phyloP scores from a whole-genome alignment of 2,113 vertebrate species.

The Smithornis capensis region DNA sequence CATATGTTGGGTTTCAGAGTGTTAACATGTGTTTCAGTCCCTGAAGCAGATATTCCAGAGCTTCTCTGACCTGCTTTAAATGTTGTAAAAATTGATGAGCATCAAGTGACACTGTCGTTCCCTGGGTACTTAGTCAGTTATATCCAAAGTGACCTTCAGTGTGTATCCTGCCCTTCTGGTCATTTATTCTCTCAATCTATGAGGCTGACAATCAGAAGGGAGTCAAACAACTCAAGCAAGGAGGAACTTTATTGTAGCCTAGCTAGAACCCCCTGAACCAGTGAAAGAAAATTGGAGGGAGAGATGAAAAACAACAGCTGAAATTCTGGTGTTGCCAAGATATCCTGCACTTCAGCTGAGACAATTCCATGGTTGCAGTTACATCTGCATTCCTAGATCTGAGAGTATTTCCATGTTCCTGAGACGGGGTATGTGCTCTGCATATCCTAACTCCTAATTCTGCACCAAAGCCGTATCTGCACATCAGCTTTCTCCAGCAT shows the following conservation, averaged over 20 bases:
- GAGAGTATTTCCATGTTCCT: not conserved
- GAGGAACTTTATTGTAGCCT: not conserved
- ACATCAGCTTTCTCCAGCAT: not conserved
- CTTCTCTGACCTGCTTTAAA: not conserved
- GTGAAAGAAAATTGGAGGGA: not conserved
- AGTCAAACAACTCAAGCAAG: not conserved
- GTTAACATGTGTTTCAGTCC: not conserved
- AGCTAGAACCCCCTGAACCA: not conserved
- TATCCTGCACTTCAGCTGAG: not conserved
- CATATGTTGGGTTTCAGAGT: not conserved
- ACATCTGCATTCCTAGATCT: not conserved
- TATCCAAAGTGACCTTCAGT: not conserved
- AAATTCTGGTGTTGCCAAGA: not conserved
- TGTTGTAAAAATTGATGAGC: not conserved
- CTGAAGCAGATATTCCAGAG: not conserved
- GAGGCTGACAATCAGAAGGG: not conserved
- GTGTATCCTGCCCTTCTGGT: not conserved
- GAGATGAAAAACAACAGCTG: not conserved
- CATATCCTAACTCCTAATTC: not conserved
- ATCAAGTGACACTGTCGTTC: not conserved
- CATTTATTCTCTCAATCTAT: not conserved
- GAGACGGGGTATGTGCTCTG: fast-evolving
- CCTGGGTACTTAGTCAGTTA: not conserved
- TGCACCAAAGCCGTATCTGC: not conserved
- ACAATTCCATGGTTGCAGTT: not conserved